Base-by-base conservation (phyloP, 1,140 invertebrate genomes). In the Cryptotermes secundus region DNA sequence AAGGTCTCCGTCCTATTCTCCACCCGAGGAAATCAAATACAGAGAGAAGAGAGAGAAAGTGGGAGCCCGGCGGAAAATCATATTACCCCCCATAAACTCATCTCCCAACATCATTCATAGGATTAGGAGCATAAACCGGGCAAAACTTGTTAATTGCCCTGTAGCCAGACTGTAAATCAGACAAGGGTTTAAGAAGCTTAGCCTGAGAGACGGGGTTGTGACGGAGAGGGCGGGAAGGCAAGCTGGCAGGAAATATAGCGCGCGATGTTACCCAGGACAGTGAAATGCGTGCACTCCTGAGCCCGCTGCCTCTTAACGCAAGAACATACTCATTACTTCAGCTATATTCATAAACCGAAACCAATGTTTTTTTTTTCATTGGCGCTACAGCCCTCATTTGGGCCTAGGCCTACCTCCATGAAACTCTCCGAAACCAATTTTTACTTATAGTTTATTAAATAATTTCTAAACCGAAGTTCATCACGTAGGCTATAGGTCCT, bases 71-170 rank as follows among this genome's bases (percentile, higher is more conserved):
- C 38, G 81, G 84, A 82, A 85, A 85, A 85, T 85, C 84, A 85
- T 85, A 85, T 85, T 85, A 85, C 79, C 85, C 80, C 84, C 84
- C 79, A 86, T 86, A 86, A 85, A 86, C 85, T 86, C 84, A 85
- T 79, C 84, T 84, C 45, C 80, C 59, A 80, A 83, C 86, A 86
- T 86, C 86, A 85, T 85, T 86, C 86, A 86, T 84, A 79, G 86
- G 86, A 86, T 86, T 86, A 86, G 82, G 34, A 84, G 79, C 85
- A 86, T 83, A 85, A 86, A 85, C 85, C 85, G 81, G 80, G 81
- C 82, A 82, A 83, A 85, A 84, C 83, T 85, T 86, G 86, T 86
- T 86, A 86, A 86, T 86, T 86, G 85, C 86, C 82, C 65, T 49
- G 81, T 59, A 81, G 84, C 85, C 81, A 83, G 83, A 85, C 84